Conservation (phyloP, 1,140 invertebrate genomes). For the Lordiphosa stackelbergi region DNA sequence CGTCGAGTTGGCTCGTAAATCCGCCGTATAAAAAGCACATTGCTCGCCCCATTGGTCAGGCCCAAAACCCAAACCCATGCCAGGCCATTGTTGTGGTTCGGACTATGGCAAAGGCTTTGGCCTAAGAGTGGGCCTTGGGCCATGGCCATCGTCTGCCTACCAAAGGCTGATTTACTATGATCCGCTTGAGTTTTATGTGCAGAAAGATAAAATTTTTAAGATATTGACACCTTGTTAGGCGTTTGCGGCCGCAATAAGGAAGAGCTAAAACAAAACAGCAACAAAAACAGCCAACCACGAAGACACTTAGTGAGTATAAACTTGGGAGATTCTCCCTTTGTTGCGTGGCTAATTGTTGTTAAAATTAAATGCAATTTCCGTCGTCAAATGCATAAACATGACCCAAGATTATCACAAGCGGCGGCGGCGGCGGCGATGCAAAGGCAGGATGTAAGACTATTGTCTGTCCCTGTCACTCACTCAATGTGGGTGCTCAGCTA, state of each 20-base stretch:
- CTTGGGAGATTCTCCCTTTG: slow-evolving; percentile 20
- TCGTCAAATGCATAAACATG: slow-evolving; percentile 60
- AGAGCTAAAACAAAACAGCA: slow-evolving; percentile 11
- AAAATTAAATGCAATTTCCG: slow-evolving; percentile 64
- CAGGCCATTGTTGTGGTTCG: slow-evolving; percentile 48
- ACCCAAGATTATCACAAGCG: slow-evolving; percentile 38
- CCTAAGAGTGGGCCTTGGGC: slow-evolving; percentile 30
- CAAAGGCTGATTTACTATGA: slow-evolving; percentile 76
- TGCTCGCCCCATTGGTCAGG: slow-evolving; percentile 53
- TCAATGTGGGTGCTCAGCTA: slow-evolving; percentile 58
- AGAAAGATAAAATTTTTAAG: slow-evolving; percentile 75
- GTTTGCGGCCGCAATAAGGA: slow-evolving; percentile 50
- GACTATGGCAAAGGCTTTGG: slow-evolving; percentile 15
- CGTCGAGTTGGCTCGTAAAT: slow-evolving; percentile 66
- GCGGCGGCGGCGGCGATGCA: slow-evolving; percentile 20
- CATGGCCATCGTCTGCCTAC: slow-evolving; percentile 46
- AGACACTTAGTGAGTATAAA: background rate
- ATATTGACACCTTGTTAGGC: slow-evolving; percentile 76
- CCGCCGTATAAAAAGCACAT: slow-evolving; percentile 68
- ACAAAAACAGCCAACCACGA: slow-evolving; percentile 1
- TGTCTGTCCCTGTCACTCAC: slow-evolving; percentile 2
- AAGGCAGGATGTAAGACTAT: slow-evolving; percentile 15
- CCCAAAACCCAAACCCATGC: slow-evolving; percentile 8
- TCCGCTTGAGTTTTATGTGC: slow-evolving; percentile 75
- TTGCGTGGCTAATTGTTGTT: slow-evolving; percentile 68